These are phyloP conservation scores for Microctenopoma steveboyesi DNA, from an alignment of 2,797 vertebrate genomes.

Conservation along the genomic window DNA sequence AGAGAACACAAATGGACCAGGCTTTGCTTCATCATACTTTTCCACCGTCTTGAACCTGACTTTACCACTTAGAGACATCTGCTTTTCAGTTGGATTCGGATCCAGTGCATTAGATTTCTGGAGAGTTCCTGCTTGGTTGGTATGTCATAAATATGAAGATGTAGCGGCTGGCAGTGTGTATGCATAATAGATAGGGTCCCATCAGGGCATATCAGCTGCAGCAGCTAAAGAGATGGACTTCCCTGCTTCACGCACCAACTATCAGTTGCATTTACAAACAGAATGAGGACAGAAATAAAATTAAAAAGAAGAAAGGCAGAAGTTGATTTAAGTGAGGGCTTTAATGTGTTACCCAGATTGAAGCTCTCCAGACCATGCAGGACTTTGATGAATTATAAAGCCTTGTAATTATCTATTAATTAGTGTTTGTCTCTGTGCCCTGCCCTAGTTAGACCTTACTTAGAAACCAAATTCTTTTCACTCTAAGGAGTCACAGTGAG, in stretches of 20 bases:
- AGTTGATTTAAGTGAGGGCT: conserved; percentile 22
- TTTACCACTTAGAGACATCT: conserved; percentile 18
- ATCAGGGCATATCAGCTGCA: conserved; percentile 51
- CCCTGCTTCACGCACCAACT: conserved; percentile 37
- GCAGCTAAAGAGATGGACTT: conserved; percentile 35
- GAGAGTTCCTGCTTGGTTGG: conserved; percentile 25
- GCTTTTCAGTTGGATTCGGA: conserved; percentile 23
- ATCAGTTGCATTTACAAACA: conserved; percentile 30
- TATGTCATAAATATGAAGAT: conserved; percentile 63
- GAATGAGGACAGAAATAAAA: conserved; percentile 34
- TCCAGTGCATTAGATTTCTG: conserved; percentile 8
- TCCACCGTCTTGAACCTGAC: neutral
- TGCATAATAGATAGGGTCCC: conserved; percentile 65
- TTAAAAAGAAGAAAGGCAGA: conserved; percentile 23
- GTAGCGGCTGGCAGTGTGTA: conserved; percentile 45
- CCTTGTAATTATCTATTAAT: conserved; percentile 71
- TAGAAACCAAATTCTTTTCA: conserved; percentile 25
- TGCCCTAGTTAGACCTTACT: conserved; percentile 52
- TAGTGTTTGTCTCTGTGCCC: conserved; percentile 53
- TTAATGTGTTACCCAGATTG: conserved; percentile 16
- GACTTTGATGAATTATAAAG: conserved; percentile 71
- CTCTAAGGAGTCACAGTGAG: conserved; percentile 8
- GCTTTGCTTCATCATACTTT: neutral
- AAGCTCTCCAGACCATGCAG: conserved; percentile 38
- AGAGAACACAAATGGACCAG: neutral